Conservation (phyloP, 2,888 invertebrate species). For the Morpho deidamia region DNA sequence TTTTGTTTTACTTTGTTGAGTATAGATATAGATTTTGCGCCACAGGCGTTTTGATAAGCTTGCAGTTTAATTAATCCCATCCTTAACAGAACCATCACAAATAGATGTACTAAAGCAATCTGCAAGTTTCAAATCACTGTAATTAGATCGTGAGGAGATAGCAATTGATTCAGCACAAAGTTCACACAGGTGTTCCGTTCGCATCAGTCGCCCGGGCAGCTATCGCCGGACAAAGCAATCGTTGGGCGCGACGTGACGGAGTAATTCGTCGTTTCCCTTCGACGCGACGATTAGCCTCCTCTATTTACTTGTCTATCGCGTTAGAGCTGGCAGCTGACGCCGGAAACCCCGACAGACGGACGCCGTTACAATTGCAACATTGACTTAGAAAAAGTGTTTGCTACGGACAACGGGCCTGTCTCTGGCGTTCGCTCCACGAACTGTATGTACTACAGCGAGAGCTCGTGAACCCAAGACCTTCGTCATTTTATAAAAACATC, state of each 20-base stretch:
- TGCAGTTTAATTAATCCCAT: too few species aligned
- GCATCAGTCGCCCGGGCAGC: slow-evolving; percentile 43
- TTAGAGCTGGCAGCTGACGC: slow-evolving; percentile 71
- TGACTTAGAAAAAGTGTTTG: slow-evolving; percentile 76
- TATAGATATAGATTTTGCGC: too few species aligned
- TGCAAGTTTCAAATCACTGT: background rate
- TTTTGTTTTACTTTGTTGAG: too few species aligned
- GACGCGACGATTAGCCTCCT: slow-evolving; percentile 73
- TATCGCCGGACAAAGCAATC: slow-evolving; percentile 67
- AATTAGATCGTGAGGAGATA: slow-evolving; percentile 8
- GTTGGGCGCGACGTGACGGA: slow-evolving; percentile 65
- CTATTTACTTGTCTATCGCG: slow-evolving; percentile 75
- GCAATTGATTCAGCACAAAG: slow-evolving; percentile 21
- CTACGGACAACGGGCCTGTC: slow-evolving; percentile 49
- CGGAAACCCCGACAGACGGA: slow-evolving; percentile 64
- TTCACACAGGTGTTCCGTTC: slow-evolving; percentile 41
- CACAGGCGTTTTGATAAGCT: too few species aligned
- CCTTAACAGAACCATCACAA: background rate
- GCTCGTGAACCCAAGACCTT: too few species aligned
- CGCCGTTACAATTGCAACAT: slow-evolving; percentile 71
- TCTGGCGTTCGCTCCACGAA: slow-evolving; percentile 43
- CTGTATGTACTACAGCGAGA: too few species aligned
- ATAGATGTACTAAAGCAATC: background rate
- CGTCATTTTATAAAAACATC: too few species aligned
- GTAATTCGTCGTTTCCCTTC: slow-evolving; percentile 75